A percentile compares a stretch with the other conserved stretches of the same genome.
Evolutionary conservation across 2,113 vertebrate species (phyloP).

Genomic region (Nycticebus coucang): DNA sequence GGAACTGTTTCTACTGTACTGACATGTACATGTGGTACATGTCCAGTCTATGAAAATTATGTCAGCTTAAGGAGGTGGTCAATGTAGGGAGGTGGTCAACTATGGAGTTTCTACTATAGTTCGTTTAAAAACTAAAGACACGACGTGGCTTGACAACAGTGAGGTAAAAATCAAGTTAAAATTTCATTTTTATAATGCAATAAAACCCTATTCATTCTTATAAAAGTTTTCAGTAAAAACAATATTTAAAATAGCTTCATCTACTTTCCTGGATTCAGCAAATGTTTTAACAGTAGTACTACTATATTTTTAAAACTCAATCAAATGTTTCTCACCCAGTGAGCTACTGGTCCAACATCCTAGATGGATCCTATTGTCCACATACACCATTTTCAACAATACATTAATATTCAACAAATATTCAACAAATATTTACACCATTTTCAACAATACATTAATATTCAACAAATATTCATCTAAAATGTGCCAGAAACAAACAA

Average conservation of each 20-base stretch:
- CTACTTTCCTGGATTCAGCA: background rate
- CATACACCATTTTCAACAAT: background rate
- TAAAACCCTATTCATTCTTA: background rate
- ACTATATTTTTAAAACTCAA: conserved; percentile 7
- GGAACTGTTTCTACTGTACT: too few relatives aligned
- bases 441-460: conserved; percentile 35
- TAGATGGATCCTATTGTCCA: background rate
- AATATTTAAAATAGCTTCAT: conserved; percentile 10
- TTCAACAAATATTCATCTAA: background rate
- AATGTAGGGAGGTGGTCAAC: too few relatives aligned
- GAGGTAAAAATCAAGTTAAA: conserved; percentile 47
- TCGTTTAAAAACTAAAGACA: background rate
- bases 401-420: conserved; percentile 12
- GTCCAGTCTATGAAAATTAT: too few relatives aligned
- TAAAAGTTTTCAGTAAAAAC: conserved; percentile 17
- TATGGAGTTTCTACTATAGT: background rate
- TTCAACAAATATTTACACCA: background rate
- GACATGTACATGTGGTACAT: too few relatives aligned
- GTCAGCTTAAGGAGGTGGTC: too few relatives aligned
- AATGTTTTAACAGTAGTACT: background rate
- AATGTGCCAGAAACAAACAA: background rate
- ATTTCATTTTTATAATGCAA: background rate
- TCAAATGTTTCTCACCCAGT: background rate
- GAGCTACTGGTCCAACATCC: background rate
- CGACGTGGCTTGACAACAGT: conserved; percentile 5